phyloP scores from a whole-genome alignment of 2,113 vertebrate species.

The Aepyceros melampus region DNA sequence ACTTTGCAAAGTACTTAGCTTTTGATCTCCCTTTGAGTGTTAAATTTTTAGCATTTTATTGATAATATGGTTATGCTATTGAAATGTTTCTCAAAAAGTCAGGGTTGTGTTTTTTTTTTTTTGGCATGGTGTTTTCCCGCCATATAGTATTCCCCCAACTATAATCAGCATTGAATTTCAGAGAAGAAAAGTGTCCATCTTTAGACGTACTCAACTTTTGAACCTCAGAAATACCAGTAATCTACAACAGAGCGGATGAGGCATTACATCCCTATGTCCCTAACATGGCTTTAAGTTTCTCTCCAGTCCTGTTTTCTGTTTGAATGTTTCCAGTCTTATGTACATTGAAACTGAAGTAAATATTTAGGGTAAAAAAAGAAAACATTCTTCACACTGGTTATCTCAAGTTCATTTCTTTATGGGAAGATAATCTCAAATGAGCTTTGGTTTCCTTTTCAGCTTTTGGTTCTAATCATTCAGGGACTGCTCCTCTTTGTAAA shows the following conservation, averaged over 20 bases:
- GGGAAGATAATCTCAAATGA: background rate
- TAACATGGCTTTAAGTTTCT: background rate
- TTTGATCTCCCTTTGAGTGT: background rate
- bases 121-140: background rate
- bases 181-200: background rate
- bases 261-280: background rate
- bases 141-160: background rate
- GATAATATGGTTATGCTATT: background rate
- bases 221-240: background rate
- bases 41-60: conserved; percentile 26
- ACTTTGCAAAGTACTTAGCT: background rate
- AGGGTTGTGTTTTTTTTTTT: background rate
- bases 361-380: background rate
- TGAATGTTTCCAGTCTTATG: background rate
- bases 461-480: background rate
- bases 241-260: background rate
- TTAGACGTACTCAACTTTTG: background rate
- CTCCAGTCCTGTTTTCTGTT: background rate
- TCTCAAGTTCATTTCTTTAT: background rate
- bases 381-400: background rate
- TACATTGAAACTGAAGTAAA: background rate
- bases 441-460: conserved; percentile 7
- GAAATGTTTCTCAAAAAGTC: background rate
- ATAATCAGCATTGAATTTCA: background rate
- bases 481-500: background rate